Evolutionary conservation across 2,797 vertebrate genomes (phyloP).

Genomic region (Cottoperca gobio): DNA sequence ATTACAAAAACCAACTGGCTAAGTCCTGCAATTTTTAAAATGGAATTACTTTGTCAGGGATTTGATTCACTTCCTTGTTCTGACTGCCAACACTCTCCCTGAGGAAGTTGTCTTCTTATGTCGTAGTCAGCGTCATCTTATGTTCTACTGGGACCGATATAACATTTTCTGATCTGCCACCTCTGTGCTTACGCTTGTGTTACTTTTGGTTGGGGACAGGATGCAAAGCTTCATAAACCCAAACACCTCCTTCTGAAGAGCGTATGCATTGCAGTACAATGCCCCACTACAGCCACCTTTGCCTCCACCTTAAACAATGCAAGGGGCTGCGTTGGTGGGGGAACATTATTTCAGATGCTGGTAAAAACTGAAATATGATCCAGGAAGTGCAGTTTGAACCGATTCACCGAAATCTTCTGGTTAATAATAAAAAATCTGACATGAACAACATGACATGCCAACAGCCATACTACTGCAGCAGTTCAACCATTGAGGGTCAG

Average conservation of each 20-base stretch:
- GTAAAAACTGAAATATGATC: background rate
- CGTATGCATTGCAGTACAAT: background rate
- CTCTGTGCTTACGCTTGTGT: background rate
- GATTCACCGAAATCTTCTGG: constrained; percentile 9
- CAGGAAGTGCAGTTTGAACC: background rate
- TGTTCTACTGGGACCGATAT: background rate
- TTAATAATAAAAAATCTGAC: too few species aligned
- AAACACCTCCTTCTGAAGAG: background rate
- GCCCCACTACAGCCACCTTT: background rate
- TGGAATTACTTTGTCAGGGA: background rate
- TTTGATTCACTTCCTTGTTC: background rate
- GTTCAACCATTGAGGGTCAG: constrained; percentile 18
- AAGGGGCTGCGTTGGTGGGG: background rate
- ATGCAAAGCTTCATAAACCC: background rate
- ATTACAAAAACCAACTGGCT: background rate
- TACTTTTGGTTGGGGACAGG: background rate
- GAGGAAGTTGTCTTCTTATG: background rate
- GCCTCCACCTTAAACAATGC: background rate
- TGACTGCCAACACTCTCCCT: background rate
- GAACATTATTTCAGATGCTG: background rate
- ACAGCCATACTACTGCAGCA: too few species aligned
- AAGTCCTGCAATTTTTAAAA: background rate
- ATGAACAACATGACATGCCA: too few species aligned
- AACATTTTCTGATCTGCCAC: background rate
- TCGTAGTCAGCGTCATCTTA: background rate